Evolutionary conservation across 2,888 invertebrate species (phyloP).

Genomic region (Platycnemis pennipes): DNA sequence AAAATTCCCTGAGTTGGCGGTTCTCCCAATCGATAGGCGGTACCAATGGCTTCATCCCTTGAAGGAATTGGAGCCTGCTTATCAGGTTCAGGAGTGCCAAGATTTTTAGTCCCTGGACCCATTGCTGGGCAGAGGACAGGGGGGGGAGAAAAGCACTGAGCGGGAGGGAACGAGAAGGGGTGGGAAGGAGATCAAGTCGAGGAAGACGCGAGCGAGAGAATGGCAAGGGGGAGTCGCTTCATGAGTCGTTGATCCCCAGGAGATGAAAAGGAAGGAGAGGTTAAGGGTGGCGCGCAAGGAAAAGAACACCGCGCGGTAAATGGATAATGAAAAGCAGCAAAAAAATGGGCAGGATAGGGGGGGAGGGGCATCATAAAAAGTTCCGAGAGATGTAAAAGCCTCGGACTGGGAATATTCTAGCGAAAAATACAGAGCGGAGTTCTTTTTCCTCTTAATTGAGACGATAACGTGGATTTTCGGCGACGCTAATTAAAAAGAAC

Average conservation of each 20-base stretch:
- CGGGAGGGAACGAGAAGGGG: background rate
- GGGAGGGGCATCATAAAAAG: too few species aligned
- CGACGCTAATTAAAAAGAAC: background rate
- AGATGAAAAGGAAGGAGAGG: background rate
- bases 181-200: background rate
- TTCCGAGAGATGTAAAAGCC: background rate
- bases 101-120: background rate
- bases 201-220: background rate
- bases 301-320: background rate
- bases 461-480: background rate
- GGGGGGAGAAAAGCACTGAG: background rate
- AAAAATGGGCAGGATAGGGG: too few species aligned
- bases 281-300: background rate
- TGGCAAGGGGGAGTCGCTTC: conserved; percentile 41
- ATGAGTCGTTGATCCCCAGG: conserved; percentile 37
- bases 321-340: background rate
- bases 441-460: background rate
- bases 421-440: background rate
- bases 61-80: background rate
- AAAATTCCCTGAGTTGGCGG: background rate
- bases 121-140: background rate
- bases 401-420: background rate
- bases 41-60: too few species aligned
- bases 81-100: background rate
- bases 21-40: background rate